phyloP scores from a whole-genome alignment of 2,888 invertebrate species.

The Caenorhabditis afra region DNA sequence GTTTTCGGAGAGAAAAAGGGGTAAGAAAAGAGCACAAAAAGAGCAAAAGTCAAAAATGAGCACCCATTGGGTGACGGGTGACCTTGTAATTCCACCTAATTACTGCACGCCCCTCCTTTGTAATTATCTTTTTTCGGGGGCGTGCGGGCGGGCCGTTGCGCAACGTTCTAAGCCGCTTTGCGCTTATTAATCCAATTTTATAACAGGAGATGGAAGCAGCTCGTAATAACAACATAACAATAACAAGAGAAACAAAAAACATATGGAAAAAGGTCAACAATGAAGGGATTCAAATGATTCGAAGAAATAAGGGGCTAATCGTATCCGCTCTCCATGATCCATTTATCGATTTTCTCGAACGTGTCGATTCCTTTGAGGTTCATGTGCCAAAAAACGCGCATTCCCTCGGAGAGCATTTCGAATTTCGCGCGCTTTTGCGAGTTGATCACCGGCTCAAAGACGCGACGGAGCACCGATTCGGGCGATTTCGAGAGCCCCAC shows the following conservation, averaged over 20 bases:
- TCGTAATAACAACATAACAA: neutral
- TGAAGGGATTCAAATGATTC: slow-evolving; percentile 1
- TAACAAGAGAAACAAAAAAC: neutral
- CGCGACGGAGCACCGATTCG: slow-evolving; percentile 45
- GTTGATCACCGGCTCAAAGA: slow-evolving; percentile 56
- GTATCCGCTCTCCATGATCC: slow-evolving; percentile 57
- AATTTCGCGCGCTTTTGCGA: slow-evolving; percentile 48
- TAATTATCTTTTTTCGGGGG: slow-evolving; percentile 17
- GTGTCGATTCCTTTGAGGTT: slow-evolving; percentile 41
- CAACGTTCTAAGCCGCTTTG: slow-evolving; percentile 39
- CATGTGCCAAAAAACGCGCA: slow-evolving; percentile 64
- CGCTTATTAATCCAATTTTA: slow-evolving; percentile 37
- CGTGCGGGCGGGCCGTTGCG: too few relatives aligned
- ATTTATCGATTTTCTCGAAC: slow-evolving; percentile 48
- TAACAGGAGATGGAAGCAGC: slow-evolving; percentile 7
- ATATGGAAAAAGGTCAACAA: neutral
- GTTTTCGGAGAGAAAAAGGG: neutral
- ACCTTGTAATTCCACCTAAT: slow-evolving; percentile 14
- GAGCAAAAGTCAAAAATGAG: neutral
- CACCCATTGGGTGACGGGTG: neutral
- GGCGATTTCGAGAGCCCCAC: slow-evolving; percentile 49
- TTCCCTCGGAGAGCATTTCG: slow-evolving; percentile 58
- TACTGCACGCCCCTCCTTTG: neutral
- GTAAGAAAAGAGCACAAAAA: neutral
- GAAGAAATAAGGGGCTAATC: slow-evolving; percentile 16